Evolutionary conservation across 2,113 vertebrate genomes (phyloP), one percentile per base, ranked within the genome.

Genomic region (Motacilla alba): DNA sequence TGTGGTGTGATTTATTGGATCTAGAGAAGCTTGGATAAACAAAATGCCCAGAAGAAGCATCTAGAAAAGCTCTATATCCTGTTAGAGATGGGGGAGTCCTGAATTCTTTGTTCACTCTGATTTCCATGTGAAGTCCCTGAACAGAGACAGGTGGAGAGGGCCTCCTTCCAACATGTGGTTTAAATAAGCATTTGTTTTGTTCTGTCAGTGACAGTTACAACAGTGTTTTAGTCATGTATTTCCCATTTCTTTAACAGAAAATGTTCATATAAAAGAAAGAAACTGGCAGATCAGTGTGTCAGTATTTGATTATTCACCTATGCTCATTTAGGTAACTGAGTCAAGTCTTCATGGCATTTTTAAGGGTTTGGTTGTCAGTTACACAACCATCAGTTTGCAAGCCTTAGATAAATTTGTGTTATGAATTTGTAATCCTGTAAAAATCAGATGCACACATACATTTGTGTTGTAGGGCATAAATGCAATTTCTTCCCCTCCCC

Each of bases 391-490:
- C 95, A 97, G 72, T 67, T 77, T 82, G 74, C 72, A 94, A 95
- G 93, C 62, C 87, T 91, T 87, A 84, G 91, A 72, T 89, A 95
- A 90, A 97, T 97, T 97, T 96, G 94, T 15, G 43, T 96, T 96
- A 66, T 79, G 89, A 95, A 96, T 97, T 92, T 96, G 59, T 94
- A 96, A 96, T 91, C 90, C 47, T 82, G 88, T 90, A 77, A 94
- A 95, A 97, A 89, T 94, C 92, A 96, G 90, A 97, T 97, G 83
- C 94, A 87, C 64, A 94, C 66, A 95, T 96, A 94, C 70, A 7
- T 94, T 97, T 93, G 52, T 73, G 64, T 80, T 96, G 90, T 93
- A 83, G 86, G 58, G 92, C 69, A 94, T 96, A 87, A 96, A 75
- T 89, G 72, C 86, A 91, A 83, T 94, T 91, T 46, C 74, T 75